A percentile compares a stretch with the other conserved stretches of the same genome.
Conservation (phyloP, 2,888 invertebrate genomes). For the Phengaris arion region DNA sequence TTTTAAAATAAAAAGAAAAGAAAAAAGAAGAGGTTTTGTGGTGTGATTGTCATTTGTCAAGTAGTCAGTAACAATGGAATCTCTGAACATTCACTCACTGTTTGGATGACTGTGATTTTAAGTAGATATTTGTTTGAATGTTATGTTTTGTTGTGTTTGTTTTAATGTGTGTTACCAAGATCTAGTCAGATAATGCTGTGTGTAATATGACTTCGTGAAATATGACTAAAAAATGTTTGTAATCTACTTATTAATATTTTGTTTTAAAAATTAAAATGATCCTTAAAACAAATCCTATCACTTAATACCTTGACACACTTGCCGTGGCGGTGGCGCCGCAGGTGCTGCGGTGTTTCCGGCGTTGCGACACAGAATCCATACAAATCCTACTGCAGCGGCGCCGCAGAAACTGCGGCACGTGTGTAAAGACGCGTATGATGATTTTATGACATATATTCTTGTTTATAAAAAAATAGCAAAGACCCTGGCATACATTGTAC, state of each 20-base stretch:
- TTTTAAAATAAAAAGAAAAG: constrained; percentile 46
- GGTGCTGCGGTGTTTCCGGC: too few relatives aligned
- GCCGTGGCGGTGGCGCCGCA: too few relatives aligned
- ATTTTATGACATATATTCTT: background rate
- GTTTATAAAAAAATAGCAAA: background rate
- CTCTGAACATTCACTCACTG: constrained; percentile 61
- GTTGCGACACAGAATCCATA: too few relatives aligned
- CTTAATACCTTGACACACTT: background rate
- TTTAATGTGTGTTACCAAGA: constrained; percentile 32
- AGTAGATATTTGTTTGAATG: constrained; percentile 55
- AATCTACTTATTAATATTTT: background rate
- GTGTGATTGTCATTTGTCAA: constrained; percentile 52
- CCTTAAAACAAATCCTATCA: background rate
- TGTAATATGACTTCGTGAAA: background rate
- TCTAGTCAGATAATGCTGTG: constrained; percentile 39
- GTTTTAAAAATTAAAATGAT: background rate
- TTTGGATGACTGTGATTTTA: constrained; percentile 73
- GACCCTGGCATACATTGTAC: background rate
- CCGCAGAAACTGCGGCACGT: too few relatives aligned
- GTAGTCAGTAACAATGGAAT: constrained; percentile 53
- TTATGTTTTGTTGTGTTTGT: constrained; percentile 42
- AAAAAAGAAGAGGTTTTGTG: constrained; percentile 51
- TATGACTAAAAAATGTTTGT: background rate
- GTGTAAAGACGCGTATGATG: too few relatives aligned
- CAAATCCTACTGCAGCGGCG: too few relatives aligned